Conservation (phyloP, 2,797 vertebrate species). For the Micromesistius poutassou region DNA sequence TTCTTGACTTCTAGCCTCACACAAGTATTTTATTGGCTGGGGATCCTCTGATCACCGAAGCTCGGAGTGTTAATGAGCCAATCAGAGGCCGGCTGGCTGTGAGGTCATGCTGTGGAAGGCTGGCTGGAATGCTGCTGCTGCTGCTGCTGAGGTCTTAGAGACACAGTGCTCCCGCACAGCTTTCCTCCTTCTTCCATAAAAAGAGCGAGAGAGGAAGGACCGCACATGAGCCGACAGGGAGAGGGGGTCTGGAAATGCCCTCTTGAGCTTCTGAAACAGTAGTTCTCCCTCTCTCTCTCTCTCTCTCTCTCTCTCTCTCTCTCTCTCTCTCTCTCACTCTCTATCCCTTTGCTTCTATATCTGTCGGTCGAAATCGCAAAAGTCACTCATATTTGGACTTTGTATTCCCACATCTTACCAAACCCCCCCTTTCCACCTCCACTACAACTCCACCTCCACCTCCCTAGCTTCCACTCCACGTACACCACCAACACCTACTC, state of each 20-base stretch:
- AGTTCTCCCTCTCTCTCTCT: constrained; percentile 34
- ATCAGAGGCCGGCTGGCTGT: constrained; percentile 14
- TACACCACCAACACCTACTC: not conserved
- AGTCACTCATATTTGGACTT: constrained; percentile 4
- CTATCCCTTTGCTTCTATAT: constrained; percentile 6
- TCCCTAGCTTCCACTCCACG: not conserved
- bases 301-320: constrained; percentile 20
- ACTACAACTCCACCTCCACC: not conserved
- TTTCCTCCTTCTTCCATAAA: constrained; percentile 76
- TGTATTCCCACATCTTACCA: not conserved
- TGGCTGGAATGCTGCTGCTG: constrained; percentile 52
- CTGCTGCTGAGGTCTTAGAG: constrained; percentile 51
- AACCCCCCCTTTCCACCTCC: not conserved
- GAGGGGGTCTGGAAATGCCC: constrained; percentile 49
- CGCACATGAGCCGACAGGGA: constrained; percentile 36
- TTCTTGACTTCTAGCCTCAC: constrained; percentile 2
- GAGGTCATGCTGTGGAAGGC: constrained; percentile 42
- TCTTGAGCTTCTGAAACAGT: constrained; percentile 46
- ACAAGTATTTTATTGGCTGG: constrained; percentile 16
- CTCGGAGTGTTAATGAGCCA: not conserved
- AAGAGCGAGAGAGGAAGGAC: constrained; percentile 64
- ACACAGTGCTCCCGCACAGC: constrained; percentile 31
- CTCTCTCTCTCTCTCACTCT: constrained; percentile 23
- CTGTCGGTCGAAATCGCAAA: not conserved
- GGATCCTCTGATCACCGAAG: not conserved